These are phyloP conservation scores for Morinoia aosen DNA, from an alignment of 2,888 invertebrate species.

Conservation along the genomic window DNA sequence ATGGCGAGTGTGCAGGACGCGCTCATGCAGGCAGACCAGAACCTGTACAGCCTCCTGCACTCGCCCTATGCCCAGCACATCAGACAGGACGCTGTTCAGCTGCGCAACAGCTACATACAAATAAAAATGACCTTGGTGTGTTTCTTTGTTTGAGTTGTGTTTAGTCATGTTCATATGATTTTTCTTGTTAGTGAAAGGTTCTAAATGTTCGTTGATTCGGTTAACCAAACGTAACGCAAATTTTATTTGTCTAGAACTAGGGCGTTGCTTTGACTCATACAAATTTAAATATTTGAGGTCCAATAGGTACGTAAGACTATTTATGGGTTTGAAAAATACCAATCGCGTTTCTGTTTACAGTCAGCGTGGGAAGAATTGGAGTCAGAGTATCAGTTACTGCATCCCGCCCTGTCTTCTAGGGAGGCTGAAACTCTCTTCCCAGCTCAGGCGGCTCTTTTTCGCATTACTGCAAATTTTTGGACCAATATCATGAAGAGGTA, in stretches of 20 bases:
- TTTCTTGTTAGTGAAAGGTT: not conserved
- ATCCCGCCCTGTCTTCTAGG: slow-evolving; percentile 57
- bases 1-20: slow-evolving; percentile 54
- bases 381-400: slow-evolving; percentile 58
- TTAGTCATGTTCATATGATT: not conserved
- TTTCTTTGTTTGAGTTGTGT: not conserved
- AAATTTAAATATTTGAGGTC: not conserved
- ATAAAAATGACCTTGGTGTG: slow-evolving; percentile 63
- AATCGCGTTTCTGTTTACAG: not conserved
- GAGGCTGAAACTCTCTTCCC: slow-evolving; percentile 58
- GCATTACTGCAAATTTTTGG: slow-evolving; percentile 58
- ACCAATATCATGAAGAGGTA: slow-evolving; percentile 16
- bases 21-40: slow-evolving; percentile 61
- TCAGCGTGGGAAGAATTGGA: slow-evolving; percentile 43
- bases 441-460: slow-evolving; percentile 59
- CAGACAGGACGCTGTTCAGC: slow-evolving; percentile 59
- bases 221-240: not conserved
- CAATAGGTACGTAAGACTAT: not conserved
- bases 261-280: not conserved
- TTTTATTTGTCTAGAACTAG: not conserved
- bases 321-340: not conserved
- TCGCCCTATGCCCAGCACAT: slow-evolving; percentile 65
- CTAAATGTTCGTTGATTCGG: not conserved
- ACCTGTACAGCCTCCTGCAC: slow-evolving; percentile 62
- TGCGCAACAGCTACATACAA: slow-evolving; percentile 61